A percentile compares a stretch with the other conserved stretches of the same genome.
These are phyloP conservation scores for Crypturellus undulatus DNA, from an alignment of 2,113 vertebrate species.

Conservation along the genomic window DNA sequence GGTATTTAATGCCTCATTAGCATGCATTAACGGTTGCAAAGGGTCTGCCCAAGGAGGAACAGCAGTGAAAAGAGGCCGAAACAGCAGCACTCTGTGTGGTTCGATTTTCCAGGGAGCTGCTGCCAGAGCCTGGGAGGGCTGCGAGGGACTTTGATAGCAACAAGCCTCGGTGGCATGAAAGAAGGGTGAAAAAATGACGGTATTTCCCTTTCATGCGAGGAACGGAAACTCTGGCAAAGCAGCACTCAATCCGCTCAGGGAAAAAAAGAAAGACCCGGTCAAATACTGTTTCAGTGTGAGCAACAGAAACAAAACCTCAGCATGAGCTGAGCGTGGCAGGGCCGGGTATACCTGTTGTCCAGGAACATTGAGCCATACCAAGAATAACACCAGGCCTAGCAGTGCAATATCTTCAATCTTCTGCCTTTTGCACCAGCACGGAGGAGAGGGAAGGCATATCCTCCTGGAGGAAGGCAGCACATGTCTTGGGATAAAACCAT, in stretches of 20 bases:
- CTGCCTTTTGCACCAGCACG: fast-evolving
- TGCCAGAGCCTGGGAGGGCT: constrained; percentile 39
- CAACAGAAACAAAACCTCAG: not conserved
- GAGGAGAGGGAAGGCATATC: fast-evolving
- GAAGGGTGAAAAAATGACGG: not conserved
- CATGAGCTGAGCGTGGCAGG: not conserved
- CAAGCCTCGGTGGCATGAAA: not conserved
- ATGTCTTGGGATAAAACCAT: not conserved
- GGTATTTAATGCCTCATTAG: constrained; percentile 63
- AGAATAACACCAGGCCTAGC: not conserved
- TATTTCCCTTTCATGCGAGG: not conserved
- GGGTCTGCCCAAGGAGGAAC: not conserved
- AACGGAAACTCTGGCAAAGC: not conserved
- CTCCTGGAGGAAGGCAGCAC: fast-evolving
- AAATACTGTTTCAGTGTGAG: not conserved
- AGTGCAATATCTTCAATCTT: not conserved
- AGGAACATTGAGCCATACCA: not conserved
- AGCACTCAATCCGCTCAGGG: fast-evolving
- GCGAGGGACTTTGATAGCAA: constrained; percentile 7
- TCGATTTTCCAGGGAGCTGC: not conserved
- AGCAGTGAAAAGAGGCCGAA: constrained; percentile 42
- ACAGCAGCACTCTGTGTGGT: constrained; percentile 27
- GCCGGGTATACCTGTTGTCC: not conserved
- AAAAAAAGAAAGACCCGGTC: not conserved
- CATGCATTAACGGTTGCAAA: constrained; percentile 46